Evolutionary conservation across 2,888 invertebrate genomes (phyloP).

Genomic region (Hybos culiciformis): DNA sequence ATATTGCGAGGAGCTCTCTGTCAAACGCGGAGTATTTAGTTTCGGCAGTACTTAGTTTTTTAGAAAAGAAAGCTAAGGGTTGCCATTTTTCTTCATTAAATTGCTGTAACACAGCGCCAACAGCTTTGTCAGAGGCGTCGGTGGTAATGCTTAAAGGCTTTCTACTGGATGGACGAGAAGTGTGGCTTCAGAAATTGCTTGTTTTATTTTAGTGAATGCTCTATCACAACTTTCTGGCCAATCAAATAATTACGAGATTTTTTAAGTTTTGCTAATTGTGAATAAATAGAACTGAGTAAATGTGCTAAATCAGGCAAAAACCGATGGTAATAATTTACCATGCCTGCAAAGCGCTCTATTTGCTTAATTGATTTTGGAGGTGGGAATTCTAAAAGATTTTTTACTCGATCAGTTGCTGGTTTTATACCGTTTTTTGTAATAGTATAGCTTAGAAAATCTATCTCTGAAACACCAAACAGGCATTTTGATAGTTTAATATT

Average conservation of each 20-base stretch:
- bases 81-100: slow-evolving; percentile 15
- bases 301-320: background rate
- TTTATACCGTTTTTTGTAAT: background rate
- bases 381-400: background rate
- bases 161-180: background rate
- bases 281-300: background rate
- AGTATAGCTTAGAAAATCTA: background rate
- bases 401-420: background rate
- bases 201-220: background rate
- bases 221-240: background rate
- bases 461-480: background rate
- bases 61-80: slow-evolving; percentile 27
- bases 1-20: slow-evolving; percentile 28
- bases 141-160: slow-evolving; percentile 1
- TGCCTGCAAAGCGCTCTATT: background rate
- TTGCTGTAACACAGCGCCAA: slow-evolving; percentile 28
- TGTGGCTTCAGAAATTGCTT: background rate
- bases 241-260: background rate
- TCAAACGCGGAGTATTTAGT: slow-evolving; percentile 26
- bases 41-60: slow-evolving; percentile 21
- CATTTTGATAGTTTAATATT: background rate
- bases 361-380: background rate
- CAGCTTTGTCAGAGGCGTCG: slow-evolving; percentile 24
- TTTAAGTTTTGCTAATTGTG: background rate
- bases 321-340: background rate